phyloP scores from a whole-genome alignment of 1,140 invertebrate species.

The Cherax quadricarinatus region DNA sequence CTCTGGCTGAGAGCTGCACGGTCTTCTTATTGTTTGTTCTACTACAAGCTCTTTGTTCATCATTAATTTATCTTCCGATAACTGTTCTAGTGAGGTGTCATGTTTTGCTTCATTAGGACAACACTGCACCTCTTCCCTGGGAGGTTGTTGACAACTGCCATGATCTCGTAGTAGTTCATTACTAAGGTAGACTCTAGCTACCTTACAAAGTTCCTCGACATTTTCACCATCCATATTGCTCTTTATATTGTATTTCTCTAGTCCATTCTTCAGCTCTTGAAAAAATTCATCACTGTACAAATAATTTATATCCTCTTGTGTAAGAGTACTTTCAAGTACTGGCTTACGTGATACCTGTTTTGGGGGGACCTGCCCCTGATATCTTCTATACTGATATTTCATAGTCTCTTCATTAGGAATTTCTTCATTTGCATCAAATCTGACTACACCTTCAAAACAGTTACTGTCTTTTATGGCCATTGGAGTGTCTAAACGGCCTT shows the following conservation, averaged over 20 bases:
- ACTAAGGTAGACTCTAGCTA: conserved; percentile 1
- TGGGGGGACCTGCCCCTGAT: not conserved
- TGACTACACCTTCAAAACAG: not conserved
- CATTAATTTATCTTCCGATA: not conserved
- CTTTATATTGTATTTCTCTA: not conserved
- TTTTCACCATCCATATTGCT: not conserved
- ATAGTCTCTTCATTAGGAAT: no score
- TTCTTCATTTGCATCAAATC: not conserved
- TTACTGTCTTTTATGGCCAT: not conserved
- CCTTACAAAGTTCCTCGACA: not conserved
- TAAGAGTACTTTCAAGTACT: not conserved
- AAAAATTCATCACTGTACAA: conserved; percentile 37
- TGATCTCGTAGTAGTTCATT: not conserved
- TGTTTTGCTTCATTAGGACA: conserved; percentile 30
- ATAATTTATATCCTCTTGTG: conserved; percentile 15
- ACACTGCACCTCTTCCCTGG: not conserved
- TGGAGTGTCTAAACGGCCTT: not conserved
- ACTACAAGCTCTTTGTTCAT: not conserved
- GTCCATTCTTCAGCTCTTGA: not conserved
- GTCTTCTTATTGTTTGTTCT: not conserved
- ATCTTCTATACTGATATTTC: not conserved
- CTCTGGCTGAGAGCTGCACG: not conserved
- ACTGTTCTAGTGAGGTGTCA: not conserved
- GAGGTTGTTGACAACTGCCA: not conserved
- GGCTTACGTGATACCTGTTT: not conserved